A percentile compares a stretch with the other conserved stretches of the same genome.
phyloP scores from a whole-genome alignment of 2,888 invertebrate species.

The Cryptops parisi region DNA sequence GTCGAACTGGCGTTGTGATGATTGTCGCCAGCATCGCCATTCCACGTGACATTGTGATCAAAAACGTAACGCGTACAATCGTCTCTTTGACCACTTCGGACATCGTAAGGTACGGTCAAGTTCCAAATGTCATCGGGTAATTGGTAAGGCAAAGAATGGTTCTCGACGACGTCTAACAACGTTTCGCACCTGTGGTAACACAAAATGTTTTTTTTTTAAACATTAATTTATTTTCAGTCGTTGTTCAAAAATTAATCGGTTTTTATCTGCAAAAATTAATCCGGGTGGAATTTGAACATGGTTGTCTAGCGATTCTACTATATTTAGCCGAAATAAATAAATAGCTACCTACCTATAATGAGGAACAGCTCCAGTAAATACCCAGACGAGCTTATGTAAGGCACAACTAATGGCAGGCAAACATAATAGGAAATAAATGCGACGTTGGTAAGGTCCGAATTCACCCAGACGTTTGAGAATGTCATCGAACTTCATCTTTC shows the following conservation, averaged over 20 bases:
- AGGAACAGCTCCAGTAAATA: slow-evolving; percentile 51
- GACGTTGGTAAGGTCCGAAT: slow-evolving; percentile 53
- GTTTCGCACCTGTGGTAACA: background rate
- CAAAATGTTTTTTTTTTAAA: too few relatives aligned
- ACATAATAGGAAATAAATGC: slow-evolving; percentile 51
- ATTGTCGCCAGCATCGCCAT: background rate
- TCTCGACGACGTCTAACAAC: background rate
- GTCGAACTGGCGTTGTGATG: background rate
- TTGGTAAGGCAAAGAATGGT: background rate
- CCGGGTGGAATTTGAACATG: too few relatives aligned
- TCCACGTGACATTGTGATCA: background rate
- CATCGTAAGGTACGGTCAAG: background rate
- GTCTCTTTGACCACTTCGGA: background rate
- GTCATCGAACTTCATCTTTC: slow-evolving; percentile 55
- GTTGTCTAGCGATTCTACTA: too few relatives aligned
- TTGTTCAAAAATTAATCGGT: too few relatives aligned
- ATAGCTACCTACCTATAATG: slow-evolving; percentile 30
- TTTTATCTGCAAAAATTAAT: too few relatives aligned
- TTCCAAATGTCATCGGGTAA: slow-evolving; percentile 2
- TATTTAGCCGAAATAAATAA: background rate
- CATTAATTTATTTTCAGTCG: background rate
- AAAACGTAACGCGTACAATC: background rate
- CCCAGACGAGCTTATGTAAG: slow-evolving; percentile 57
- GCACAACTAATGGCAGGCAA: slow-evolving; percentile 56
- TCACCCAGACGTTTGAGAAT: slow-evolving; percentile 50